phyloP scores from a whole-genome alignment of 2,797 vertebrate species.

The Pangasius mekongensis region DNA sequence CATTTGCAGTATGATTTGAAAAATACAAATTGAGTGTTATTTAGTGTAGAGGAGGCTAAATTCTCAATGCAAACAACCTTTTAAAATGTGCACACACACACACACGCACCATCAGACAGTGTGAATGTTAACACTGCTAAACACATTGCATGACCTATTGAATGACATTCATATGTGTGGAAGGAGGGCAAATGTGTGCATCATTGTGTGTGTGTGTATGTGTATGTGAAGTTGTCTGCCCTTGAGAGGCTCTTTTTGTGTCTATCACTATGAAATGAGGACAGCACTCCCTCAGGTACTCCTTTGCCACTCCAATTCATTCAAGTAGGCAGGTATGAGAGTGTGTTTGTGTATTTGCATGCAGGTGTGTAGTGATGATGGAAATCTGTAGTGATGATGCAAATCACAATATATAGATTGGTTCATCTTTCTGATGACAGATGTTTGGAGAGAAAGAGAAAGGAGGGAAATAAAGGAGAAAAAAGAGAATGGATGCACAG shows the following conservation, averaged over 20 bases:
- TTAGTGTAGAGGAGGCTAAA: neutral
- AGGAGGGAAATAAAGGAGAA: neutral
- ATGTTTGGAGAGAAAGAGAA: neutral
- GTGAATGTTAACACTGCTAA: neutral
- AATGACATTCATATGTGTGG: slow-evolving; percentile 1
- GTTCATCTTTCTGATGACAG: neutral
- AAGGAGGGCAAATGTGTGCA: neutral
- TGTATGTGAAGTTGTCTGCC: neutral
- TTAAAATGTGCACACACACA: neutral
- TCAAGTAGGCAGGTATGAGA: neutral
- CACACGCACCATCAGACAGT: neutral
- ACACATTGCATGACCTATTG: neutral
- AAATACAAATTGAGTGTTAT: neutral
- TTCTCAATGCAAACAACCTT: neutral
- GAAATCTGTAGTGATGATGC: slow-evolving; percentile 36
- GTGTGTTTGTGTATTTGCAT: slow-evolving; percentile 21
- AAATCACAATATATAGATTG: slow-evolving; percentile 17
- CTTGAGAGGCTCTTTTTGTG: slow-evolving; percentile 10
- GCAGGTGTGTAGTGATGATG: slow-evolving; percentile 20
- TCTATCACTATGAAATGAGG: slow-evolving; percentile 38
- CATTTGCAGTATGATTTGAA: neutral
- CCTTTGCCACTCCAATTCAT: slow-evolving; percentile 22
- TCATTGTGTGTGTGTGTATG: neutral
- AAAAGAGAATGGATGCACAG: neutral
- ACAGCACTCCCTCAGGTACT: slow-evolving; percentile 45